Base-by-base conservation (phyloP, 2,888 invertebrate species). In the Conus canariensis region DNA sequence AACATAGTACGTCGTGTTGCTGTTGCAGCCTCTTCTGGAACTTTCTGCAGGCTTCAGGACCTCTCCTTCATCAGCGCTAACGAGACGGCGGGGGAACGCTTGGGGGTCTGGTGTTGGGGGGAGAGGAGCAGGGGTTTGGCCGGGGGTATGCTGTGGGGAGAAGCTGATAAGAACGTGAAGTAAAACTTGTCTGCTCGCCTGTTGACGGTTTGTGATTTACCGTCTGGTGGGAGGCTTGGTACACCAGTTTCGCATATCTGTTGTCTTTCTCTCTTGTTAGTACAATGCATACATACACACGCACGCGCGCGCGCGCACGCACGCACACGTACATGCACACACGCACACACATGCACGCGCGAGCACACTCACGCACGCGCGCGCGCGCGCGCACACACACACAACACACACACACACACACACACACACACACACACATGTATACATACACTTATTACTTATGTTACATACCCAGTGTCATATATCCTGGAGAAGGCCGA, bases 61-160 rank as follows among this genome's bases (percentile, higher is more conserved):
- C 22, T 64, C 45, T 58, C 25, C 89, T 89, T 85, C 85, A 89
- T 89, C 89, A 85, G 70, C 45, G 89, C 74, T 89, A 89, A 89
- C 89, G 74, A 89, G 87, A 56, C 74, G 58, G 60, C 74, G 56
- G 58, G 19, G 30, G 30, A 25, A 14, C 19, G 59, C 70, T 74
- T 30, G 89, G 89, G 70, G 85, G 70, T 14, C 67, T 22, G 80
- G 10, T 14, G 64, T 64, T 64, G 16, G 64, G 64, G 64, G 64
- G 30, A 74, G 85, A 74, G 12, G 22, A 6, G 25, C 19, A 59
- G 30, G 74, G 45, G 25, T 59, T 83, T 82, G 10, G 19, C 86
- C 30, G 25, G 60, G 12, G 64, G 86, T 10, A 60, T 45, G 86
- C 60, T 67, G 86, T 45, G 86, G 45, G 45, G 85, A 10, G 60